Evolutionary conservation across 1,140 invertebrate species (phyloP).

Genomic region (Parapsyche elsis): DNA sequence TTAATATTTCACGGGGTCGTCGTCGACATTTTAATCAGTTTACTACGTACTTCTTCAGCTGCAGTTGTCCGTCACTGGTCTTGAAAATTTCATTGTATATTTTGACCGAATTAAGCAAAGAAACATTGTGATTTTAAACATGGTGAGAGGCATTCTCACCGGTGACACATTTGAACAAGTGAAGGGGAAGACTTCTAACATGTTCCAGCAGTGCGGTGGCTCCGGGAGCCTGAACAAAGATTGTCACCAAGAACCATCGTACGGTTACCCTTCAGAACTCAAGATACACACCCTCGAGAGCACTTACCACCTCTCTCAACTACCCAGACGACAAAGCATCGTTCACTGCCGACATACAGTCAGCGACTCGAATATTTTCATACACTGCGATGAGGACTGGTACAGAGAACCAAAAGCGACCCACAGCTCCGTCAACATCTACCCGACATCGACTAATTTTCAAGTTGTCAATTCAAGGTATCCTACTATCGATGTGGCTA

Average conservation of each 20-base stretch:
- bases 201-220: conserved; percentile 51
- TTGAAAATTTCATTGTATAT: too few species aligned
- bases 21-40: conserved; percentile 42
- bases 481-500: conserved; percentile 31
- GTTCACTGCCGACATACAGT: conserved; percentile 34
- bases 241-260: conserved; percentile 28
- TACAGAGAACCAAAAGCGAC: conserved; percentile 41
- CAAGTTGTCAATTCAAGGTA: conserved; percentile 36
- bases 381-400: conserved; percentile 50
- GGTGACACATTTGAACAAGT: conserved; percentile 45
- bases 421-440: conserved; percentile 23
- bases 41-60: conserved; percentile 28
- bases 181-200: conserved; percentile 45
- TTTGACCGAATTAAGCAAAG: too few species aligned
- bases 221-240: conserved; percentile 24
- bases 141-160: conserved; percentile 44
- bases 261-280: conserved; percentile 43
- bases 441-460: conserved; percentile 22
- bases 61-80: neutral
- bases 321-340: neutral
- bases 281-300: conserved; percentile 53
- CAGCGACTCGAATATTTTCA: conserved; percentile 53
- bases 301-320: conserved; percentile 37
- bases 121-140: neutral
- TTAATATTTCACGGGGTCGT: conserved; percentile 15